Evolutionary conservation across 2,888 invertebrate genomes (phyloP), one percentile per base, ranked within the genome.

Genomic region (Oxyteleia sp.): DNA sequence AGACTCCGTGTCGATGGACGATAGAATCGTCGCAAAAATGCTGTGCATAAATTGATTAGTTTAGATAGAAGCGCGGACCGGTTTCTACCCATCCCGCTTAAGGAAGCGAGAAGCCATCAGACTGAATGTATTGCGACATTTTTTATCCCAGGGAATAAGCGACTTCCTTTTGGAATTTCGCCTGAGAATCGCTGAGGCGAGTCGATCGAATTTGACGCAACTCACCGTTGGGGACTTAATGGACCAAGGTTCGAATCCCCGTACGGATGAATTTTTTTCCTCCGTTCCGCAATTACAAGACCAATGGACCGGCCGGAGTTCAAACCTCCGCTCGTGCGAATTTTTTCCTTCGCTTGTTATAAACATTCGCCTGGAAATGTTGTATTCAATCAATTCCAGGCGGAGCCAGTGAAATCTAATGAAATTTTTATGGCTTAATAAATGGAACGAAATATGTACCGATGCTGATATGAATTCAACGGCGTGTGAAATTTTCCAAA

Each of bases 1-100:
- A 49, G n/a, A n/a, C n/a, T 20, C 43, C 68, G 71, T 71, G 83
- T 78, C 82, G 85, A 82, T 81, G 85, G 78, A 85, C 82, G 82
- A 86, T 85, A 87, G 88, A 85, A 63, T 66, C 80, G 45, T 80
- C 45, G 80, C 66, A 80, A 80, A 80, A 80, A 80, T 66, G 66
- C 45, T 57, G 57, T 66, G 64, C 80, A 71, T 72, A 72, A 80
- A 72, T 72, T 71, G 80, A 72, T 80, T 80, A 80, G 66, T 80
- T 80, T 80, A 80, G 80, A 80, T 80, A 74, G 43, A 51, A 35
- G 26, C 43, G 15, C 23, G 35, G 47, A 74, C 74, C 80, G 72
- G 74, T 80, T 16, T 72, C 23, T 43, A 29, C 61, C 13, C 59
- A 43, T 49, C 51, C 72, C 57, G 59, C 64, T 72, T 49, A 45